Evolutionary conservation across 2,797 vertebrate genomes (phyloP).

Genomic region (Anguilla megastoma): DNA sequence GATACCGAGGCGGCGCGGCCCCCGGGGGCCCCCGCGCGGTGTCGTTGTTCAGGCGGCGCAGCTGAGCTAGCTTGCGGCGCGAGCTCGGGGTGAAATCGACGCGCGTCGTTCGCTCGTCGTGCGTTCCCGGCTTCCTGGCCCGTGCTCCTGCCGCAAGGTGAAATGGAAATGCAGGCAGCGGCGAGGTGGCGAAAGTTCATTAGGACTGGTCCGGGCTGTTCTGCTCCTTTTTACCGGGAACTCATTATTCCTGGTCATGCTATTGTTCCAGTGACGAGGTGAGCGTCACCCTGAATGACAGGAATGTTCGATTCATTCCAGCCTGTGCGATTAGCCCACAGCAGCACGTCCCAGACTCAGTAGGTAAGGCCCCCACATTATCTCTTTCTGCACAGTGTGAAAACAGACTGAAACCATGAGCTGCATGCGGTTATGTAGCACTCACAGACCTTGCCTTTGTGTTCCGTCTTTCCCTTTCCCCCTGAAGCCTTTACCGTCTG

Average conservation of each 20-base stretch:
- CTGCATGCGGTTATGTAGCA: background rate
- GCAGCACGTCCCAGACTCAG: background rate
- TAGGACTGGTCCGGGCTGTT: background rate
- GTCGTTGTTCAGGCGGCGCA: background rate
- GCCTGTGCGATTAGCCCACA: background rate
- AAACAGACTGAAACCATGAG: background rate
- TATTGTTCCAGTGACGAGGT: background rate
- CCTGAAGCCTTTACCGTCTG: background rate
- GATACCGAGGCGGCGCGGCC: background rate
- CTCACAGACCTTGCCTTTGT: conserved; percentile 26
- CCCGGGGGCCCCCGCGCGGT: background rate
- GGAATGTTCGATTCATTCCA: background rate
- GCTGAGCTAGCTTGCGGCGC: background rate
- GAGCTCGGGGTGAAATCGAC: background rate
- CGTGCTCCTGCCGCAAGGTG: background rate
- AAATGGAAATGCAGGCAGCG: background rate
- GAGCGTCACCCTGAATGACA: background rate
- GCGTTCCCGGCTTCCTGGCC: background rate
- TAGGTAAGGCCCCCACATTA: conserved; percentile 23
- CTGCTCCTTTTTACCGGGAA: background rate
- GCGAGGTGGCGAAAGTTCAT: background rate
- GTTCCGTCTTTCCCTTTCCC: conserved; percentile 11
- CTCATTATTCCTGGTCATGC: background rate
- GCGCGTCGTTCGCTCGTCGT: background rate
- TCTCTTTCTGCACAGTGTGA: conserved; percentile 27